These are phyloP conservation scores for Acronicta aceris DNA, from an alignment of 2,888 invertebrate species.

Conservation along the genomic window DNA sequence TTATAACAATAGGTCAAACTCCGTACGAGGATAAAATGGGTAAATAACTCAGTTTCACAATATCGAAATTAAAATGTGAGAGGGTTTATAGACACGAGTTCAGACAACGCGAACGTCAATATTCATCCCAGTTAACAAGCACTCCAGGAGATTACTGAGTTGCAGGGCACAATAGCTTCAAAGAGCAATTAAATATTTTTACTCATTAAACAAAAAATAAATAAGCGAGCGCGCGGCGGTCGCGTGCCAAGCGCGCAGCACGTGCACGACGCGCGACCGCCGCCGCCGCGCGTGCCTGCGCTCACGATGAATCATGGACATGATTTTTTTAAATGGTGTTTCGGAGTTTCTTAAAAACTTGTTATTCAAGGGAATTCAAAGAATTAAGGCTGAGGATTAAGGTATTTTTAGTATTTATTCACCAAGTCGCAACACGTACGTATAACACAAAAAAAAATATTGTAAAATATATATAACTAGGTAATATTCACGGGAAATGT, in stretches of 20 bases:
- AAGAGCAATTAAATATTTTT: constrained; percentile 81
- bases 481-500: background rate
- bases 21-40: background rate
- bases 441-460: no score
- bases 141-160: constrained; percentile 71
- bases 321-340: constrained; percentile 33
- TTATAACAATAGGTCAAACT: no score
- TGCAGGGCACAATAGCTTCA: constrained; percentile 62
- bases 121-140: constrained; percentile 69
- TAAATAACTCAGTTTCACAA: constrained; percentile 3
- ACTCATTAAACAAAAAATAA: constrained; percentile 73
- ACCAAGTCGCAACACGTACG: no score
- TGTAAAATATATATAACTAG: background rate
- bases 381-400: no score
- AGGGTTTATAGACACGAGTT: constrained; percentile 14
- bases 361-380: no score
- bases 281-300: constrained; percentile 5
- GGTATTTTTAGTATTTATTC: no score
- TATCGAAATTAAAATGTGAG: constrained; percentile 8
- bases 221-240: constrained; percentile 54
- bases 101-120: constrained; percentile 55
- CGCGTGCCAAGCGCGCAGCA: constrained; percentile 55
- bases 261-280: constrained; percentile 57
- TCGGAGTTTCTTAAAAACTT: constrained; percentile 4
- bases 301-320: constrained; percentile 31